Evolutionary conservation across 1,140 invertebrate species (phyloP).

Genomic region (Aradophagus sp.): DNA sequence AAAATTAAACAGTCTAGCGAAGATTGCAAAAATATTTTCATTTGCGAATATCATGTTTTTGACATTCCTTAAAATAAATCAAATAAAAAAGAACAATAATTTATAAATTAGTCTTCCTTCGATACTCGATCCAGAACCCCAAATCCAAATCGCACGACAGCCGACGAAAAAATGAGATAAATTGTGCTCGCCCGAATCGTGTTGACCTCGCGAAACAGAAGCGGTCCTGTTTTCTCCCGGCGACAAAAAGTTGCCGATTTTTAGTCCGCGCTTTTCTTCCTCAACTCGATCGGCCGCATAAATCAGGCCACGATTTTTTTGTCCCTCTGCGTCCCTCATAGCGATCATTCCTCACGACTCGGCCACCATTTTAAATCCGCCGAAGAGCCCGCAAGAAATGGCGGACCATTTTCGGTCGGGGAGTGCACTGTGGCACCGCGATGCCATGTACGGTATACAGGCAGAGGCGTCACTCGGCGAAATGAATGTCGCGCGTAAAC

Average conservation of each 20-base stretch:
- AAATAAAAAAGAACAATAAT: too few species aligned
- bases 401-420: slow-evolving; percentile 57
- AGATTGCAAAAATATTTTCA: too few species aligned
- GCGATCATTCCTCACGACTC: slow-evolving; percentile 49
- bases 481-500: slow-evolving; percentile 35
- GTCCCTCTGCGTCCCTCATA: slow-evolving; percentile 22
- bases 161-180: too few species aligned
- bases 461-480: slow-evolving; percentile 46
- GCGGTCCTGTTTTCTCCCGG: slow-evolving; percentile 4
- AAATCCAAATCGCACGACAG: too few species aligned
- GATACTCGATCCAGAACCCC: slow-evolving; percentile 3
- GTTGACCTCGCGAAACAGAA: slow-evolving; percentile 1
- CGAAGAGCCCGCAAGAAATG: slow-evolving; percentile 53
- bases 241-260: slow-evolving; percentile 34
- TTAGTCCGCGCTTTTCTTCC: slow-evolving; percentile 37
- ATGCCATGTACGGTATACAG: slow-evolving; percentile 51
- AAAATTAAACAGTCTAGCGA: too few species aligned
- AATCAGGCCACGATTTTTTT: slow-evolving; percentile 43
- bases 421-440: slow-evolving; percentile 50
- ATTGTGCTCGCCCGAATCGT: slow-evolving; percentile 4
- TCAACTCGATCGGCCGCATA: slow-evolving; percentile 25
- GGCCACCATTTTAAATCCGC: slow-evolving; percentile 53
- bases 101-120: not conserved
- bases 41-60: too few species aligned
- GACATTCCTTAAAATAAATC: too few species aligned